Evolutionary conservation across 2,888 invertebrate genomes (phyloP).

Genomic region (Flabesymbios commensalis): DNA sequence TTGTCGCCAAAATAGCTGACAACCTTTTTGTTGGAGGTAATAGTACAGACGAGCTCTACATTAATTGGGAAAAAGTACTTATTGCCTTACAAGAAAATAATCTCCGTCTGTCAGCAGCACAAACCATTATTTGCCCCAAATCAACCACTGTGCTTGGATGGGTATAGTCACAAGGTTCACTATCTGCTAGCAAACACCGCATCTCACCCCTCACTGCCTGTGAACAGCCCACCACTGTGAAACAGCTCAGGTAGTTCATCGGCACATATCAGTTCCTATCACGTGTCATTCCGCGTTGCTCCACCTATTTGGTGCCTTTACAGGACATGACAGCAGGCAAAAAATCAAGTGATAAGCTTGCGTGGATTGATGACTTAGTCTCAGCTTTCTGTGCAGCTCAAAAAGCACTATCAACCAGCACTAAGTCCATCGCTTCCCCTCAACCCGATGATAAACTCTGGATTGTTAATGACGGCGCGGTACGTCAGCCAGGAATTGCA

Average conservation of each 20-base stretch:
- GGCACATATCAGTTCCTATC: not conserved
- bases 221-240: not conserved
- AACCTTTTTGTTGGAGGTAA: conserved; percentile 11
- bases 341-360: not conserved
- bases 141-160: conserved; percentile 6
- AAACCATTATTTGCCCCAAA: conserved; percentile 3
- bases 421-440: too few relatives aligned
- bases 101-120: not conserved
- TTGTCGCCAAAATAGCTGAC: conserved; percentile 25
- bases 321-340: not conserved
- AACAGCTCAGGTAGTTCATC: not conserved
- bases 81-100: conserved; percentile 13
- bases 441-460: not conserved
- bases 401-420: too few relatives aligned
- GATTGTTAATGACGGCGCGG: not conserved
- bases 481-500: not conserved
- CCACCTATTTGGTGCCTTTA: not conserved
- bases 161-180: conserved; percentile 5
- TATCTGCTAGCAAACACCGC: conserved; percentile 9
- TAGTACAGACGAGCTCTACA: conserved; percentile 13
- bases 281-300: not conserved
- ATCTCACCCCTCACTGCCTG: conserved; percentile 2
- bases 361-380: not conserved
- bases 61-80: conserved; percentile 27
- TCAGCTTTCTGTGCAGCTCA: too few relatives aligned